phyloP scores from a whole-genome alignment of 2,888 invertebrate species.

The Parasteatoda lunata region DNA sequence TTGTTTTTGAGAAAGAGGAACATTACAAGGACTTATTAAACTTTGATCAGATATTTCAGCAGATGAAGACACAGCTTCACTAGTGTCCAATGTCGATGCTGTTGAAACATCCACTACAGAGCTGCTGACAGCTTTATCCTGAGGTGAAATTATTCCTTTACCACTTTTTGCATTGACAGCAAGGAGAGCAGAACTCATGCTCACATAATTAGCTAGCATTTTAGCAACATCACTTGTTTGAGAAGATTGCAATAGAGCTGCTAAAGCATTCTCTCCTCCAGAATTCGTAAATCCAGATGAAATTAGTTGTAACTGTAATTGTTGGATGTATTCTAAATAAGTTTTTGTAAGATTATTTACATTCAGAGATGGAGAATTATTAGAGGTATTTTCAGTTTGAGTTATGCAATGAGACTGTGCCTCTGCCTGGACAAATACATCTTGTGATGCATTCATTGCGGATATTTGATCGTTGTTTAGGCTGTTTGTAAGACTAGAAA shows the following conservation, averaged over 20 bases:
- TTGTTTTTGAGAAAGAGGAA: not conserved
- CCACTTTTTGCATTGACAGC: conserved; percentile 14
- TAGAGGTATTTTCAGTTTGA: conserved; percentile 9
- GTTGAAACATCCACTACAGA: conserved; percentile 27
- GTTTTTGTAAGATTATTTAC: conserved; percentile 42
- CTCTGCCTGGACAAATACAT: not conserved
- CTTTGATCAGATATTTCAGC: conserved; percentile 18
- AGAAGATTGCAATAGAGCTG: conserved; percentile 19
- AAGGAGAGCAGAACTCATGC: conserved; percentile 12
- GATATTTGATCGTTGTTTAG: not conserved
- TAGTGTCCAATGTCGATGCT: conserved; percentile 5
- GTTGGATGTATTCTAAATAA: conserved; percentile 45
- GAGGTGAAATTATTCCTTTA: conserved; percentile 36
- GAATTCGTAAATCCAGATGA: conserved; percentile 4
- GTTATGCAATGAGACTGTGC: not conserved
- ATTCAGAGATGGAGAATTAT: conserved; percentile 11
- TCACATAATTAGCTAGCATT: conserved; percentile 21
- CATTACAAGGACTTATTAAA: not conserved
- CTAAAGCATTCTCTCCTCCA: conserved; percentile 13
- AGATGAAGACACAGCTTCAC: conserved; percentile 52
- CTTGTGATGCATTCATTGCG: not conserved
- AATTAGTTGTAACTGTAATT: conserved; percentile 32
- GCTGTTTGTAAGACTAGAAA: not conserved
- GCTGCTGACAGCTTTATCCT: conserved; percentile 59
- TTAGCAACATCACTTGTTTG: conserved; percentile 33